Conservation (phyloP, 2,113 vertebrate species). For the Pogona vitticeps region DNA sequence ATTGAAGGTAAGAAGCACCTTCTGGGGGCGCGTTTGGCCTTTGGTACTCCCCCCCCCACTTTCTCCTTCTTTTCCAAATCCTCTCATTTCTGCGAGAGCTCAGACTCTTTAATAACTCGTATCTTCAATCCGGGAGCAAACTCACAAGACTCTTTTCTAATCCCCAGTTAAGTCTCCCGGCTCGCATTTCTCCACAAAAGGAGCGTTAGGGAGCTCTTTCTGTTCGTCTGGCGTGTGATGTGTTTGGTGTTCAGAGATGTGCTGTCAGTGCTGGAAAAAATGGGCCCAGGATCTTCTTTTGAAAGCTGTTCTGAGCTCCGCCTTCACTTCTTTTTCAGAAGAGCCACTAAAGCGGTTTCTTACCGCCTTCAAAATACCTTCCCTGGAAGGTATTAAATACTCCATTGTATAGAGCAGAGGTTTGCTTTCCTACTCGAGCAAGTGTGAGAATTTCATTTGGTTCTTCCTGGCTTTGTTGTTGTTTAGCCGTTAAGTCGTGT, state of each 20-base stretch:
- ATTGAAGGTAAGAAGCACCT: conserved; percentile 67
- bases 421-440: too few relatives aligned
- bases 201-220: background rate
- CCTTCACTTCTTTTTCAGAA: background rate
- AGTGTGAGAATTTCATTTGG: background rate
- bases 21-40: background rate
- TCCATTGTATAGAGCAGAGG: too few relatives aligned
- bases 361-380: background rate
- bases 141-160: background rate
- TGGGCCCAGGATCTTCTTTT: background rate
- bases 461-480: too few relatives aligned
- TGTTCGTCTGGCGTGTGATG: background rate
- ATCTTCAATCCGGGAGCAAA: background rate
- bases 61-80: background rate
- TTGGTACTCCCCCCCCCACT: background rate
- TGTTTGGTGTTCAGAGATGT: background rate
- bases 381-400: background rate
- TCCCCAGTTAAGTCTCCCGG: background rate
- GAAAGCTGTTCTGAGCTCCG: background rate
- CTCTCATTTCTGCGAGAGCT: background rate
- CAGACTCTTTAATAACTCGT: background rate
- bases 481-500: too few relatives aligned
- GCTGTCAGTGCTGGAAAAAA: background rate
- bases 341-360: background rate
- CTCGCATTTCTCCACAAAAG: too few relatives aligned